These are phyloP conservation scores for Aurelia aurita complex sp. Pacific DNA, from an alignment of 30 jellyfish, hydroid and myxozoan species.

Conservation along the genomic window DNA sequence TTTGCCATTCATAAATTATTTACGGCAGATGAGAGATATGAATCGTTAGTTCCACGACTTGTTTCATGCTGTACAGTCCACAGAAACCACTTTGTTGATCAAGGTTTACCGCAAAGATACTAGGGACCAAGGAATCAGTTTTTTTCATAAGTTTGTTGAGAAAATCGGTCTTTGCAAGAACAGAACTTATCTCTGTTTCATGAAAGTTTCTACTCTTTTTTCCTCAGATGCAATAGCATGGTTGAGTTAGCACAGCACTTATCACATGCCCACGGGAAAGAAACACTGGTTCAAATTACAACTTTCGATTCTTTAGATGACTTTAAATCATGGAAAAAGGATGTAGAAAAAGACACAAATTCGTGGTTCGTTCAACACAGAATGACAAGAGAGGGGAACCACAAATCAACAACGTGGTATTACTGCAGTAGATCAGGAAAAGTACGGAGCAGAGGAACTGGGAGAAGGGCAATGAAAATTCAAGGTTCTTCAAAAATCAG, in stretches of 20 bases:
- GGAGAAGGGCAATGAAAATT: conserved; percentile 16
- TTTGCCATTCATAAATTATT: no score
- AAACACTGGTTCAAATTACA: neutral
- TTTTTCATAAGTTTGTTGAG: no score
- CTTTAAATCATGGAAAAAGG: conserved; percentile 21
- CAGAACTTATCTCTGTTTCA: no score
- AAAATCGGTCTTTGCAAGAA: no score
- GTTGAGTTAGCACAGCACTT: conserved; percentile 16
- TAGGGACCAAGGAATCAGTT: no score
- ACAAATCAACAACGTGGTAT: conserved; percentile 3
- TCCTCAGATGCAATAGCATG: conserved; percentile 24
- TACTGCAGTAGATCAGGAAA: conserved; percentile 61
- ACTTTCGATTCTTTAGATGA: conserved; percentile 11
- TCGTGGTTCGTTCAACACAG: conserved; percentile 56
- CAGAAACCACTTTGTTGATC: no score
- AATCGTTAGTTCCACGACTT: no score
- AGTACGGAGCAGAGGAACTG: conserved; percentile 11
- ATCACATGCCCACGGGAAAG: conserved; percentile 12
- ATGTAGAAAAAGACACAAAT: conserved; percentile 38
- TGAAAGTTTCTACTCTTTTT: neutral
- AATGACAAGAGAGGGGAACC: neutral
- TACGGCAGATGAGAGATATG: no score
- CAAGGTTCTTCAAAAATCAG: conserved; percentile 48
- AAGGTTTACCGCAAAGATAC: no score
- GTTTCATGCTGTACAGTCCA: no score